Percentiles rank a stretch among this genome's conserved stretches.
Conservation (phyloP, 2,113 vertebrate genomes). For the Oxyura jamaicensis region DNA sequence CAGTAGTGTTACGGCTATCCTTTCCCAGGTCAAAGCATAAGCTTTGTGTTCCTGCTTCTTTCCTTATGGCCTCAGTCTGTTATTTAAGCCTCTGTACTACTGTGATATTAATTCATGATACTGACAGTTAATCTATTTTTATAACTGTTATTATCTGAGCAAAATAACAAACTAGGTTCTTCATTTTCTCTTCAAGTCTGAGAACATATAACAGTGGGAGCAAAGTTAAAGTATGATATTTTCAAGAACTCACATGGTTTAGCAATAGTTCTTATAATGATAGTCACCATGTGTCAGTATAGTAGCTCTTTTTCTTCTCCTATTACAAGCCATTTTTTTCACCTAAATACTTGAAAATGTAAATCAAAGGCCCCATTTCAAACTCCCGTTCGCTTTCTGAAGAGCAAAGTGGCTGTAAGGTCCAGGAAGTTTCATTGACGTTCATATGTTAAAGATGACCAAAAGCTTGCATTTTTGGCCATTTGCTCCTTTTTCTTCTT, state of each 20-base stretch:
- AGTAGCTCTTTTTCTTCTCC: not conserved
- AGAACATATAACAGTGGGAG: not conserved
- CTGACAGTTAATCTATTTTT: constrained; percentile 59
- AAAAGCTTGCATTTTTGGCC: not conserved
- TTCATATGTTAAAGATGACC: not conserved
- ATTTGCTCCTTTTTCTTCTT: not conserved
- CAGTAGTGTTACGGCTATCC: not conserved
- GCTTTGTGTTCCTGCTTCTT: not conserved
- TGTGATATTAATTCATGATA: constrained; percentile 38
- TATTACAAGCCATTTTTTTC: not conserved
- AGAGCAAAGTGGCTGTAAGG: not conserved
- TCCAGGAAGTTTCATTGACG: not conserved
- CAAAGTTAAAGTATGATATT: not conserved
- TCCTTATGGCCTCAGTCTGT: not conserved
- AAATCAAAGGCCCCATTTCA: not conserved
- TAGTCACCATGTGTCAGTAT: not conserved
- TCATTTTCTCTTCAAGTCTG: constrained; percentile 36
- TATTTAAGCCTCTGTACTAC: not conserved
- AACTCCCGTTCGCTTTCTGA: not conserved
- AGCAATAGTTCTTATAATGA: not conserved
- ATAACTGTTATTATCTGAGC: constrained; percentile 36
- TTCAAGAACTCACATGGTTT: not conserved
- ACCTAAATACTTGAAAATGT: not conserved
- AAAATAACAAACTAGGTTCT: constrained; percentile 40
- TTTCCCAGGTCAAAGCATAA: not conserved